Evolutionary conservation across 64 coral and sea anemone genomes (phyloP), one percentile per base, ranked within the genome.

Genomic region (Stichodactyla helianthus): DNA sequence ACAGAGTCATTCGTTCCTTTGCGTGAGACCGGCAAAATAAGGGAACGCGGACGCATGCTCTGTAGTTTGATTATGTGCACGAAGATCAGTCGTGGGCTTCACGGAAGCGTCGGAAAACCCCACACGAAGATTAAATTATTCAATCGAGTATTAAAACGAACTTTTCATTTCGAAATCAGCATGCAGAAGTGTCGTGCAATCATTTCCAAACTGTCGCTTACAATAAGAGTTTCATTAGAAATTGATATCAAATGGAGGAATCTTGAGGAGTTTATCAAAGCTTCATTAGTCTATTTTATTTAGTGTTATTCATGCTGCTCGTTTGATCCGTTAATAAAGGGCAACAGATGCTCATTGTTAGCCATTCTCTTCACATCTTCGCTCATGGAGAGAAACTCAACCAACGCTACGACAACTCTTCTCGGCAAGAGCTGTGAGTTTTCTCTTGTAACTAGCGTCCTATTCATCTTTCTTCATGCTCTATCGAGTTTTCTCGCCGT

Each of bases 401-500:
- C 68, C n/a, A 74, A 74, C 25, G 10, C 68, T 1, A 74, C n/a
- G 26, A 26, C 68, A 68, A 22, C 17, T 35, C 25, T 74, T 10
- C 25, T 31, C 68, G 68, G 10, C 10, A 74, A 31, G 12, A 14
- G 68, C 11, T 74, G 68, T 31, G 20, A 74, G 26, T 74, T 74
- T 74, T 27, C 68, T 14, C 25, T 10, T 3, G 8, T 11, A 8
- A 31, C 68, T 13, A 74, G 68, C 25, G 27, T 74, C 25, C 5
- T 74, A n/a, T 74, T 74, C 26, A 74, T 74, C 25, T 74, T 31
- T 31, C 68, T 74, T 74, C 23, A 90, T 51, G 53, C 23, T 63
- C 17, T 87, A 23, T 82, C 86, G 0, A 85, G 77, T 27, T 14
- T 94, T 6, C 28, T 88, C 31, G 86, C 92, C 5, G 19, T 82